Evolutionary conservation across 2,888 invertebrate species (phyloP).

Genomic region (Petrolisthes cinctipes): DNA sequence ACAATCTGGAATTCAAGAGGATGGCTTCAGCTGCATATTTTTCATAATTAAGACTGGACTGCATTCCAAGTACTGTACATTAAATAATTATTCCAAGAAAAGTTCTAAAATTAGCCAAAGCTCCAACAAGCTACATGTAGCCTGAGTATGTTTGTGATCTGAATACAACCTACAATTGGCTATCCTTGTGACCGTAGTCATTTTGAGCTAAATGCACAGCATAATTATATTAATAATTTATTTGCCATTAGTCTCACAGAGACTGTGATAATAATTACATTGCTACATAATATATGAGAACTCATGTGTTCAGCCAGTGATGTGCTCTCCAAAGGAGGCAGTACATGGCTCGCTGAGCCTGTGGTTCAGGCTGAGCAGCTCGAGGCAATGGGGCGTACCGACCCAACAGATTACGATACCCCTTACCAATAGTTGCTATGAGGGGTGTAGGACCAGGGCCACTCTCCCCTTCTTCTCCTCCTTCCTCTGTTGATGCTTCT

Average conservation of each 20-base stretch:
- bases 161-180: constrained; percentile 40
- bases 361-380: constrained; percentile 57
- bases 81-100: not conserved
- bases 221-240: constrained; percentile 31
- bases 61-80: not conserved
- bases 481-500: constrained; percentile 13
- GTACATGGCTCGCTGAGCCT: constrained; percentile 73
- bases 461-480: constrained; percentile 16
- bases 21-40: constrained; percentile 21
- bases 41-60: constrained; percentile 10
- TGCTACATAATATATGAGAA: constrained; percentile 16
- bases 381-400: constrained; percentile 68
- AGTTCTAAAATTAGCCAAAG: not conserved
- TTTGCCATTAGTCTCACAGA: constrained; percentile 42
- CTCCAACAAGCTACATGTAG: constrained; percentile 27
- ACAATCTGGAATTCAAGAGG: not conserved
- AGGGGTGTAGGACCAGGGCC: constrained; percentile 68
- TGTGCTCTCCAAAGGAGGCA: constrained; percentile 81
- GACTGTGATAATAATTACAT: constrained; percentile 26
- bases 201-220: constrained; percentile 52
- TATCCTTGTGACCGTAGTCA: constrained; percentile 38
- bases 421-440: constrained; percentile 84
- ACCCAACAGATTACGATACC: constrained; percentile 81
- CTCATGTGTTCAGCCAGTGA: constrained; percentile 73
- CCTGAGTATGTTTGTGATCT: constrained; percentile 17